Evolutionary conservation across 2,113 vertebrate species (phyloP), one percentile per base, ranked within the genome.

Genomic region (Lontra canadensis): DNA sequence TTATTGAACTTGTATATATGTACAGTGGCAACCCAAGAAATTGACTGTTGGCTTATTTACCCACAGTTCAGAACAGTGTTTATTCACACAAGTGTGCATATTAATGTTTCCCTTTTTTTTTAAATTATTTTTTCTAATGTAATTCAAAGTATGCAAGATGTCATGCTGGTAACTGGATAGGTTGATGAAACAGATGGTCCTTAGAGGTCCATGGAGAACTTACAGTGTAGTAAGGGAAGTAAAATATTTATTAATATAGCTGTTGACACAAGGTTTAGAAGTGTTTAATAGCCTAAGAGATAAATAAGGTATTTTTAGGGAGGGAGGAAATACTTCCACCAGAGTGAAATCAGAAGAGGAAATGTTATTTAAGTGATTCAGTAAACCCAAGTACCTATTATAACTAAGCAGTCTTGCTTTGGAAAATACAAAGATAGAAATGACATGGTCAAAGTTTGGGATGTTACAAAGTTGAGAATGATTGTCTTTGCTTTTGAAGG

Each of bases 181-280:
- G 39, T 63, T 39, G 10, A 87, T 89, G 79, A 94, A 94, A 86
- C 29, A 95, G 6, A 84, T 88, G n/a, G 34, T 92, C 44, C 86
- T 7, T 20, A 69, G 67, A 69, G 36, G 39, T 95, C 47, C 6
- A 31, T 47, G 78, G 25, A 94, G 25, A 94, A 59, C 11, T 93
- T 97, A 47, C 52, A 13, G 18, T 71, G n/a, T 44, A 71, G 23
- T 87, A 36, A 97, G 4, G 61, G 59, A 94, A 96, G 95, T 96
- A 90, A 97, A 95, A 79, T 93, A 95, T 90, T 96, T 92, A 73
- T 92, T 94, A 92, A n/a, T 82, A 73, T n/a, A 90, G 13, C 13
- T 57, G n/a, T 93, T 95, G 57, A 80, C 80, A 57, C 57, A 96
- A 47, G 23, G 34, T 95, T 94, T 92, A 39, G 59, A 91, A 83